Evolutionary conservation across 2,113 vertebrate genomes (phyloP), one percentile per base, ranked within the genome.

Genomic region (Hippoglossus stenolepis): DNA sequence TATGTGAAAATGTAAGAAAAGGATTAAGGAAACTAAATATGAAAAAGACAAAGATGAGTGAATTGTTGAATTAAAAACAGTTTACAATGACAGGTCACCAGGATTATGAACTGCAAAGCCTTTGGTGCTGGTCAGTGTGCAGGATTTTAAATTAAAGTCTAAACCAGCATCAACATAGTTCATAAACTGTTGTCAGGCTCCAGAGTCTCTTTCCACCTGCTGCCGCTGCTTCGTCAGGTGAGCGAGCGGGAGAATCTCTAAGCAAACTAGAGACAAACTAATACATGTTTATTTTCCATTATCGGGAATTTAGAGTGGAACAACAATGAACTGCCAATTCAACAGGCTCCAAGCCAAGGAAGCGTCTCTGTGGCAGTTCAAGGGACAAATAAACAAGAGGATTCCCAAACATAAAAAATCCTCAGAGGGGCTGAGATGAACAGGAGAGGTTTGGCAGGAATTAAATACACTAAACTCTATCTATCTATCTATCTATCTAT

Each of bases 281-380:
- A n/a, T 35, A 61, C 77, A 77, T 47, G 77, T 70, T 72, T 74
- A 74, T 79, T 82, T 86, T 65, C 64, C 66, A 85, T 84, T 79
- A 77, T 84, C 70, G 5, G 57, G 63, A 54, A 51, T 87, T 87
- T 84, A 70, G 58, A 65, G 40, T 57, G 4, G 45, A n/a, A 66
- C 73, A 83, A 70, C 59, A 67, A 65, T 56, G 63, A 61, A 58
- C 54, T 51, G 76, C 73, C 68, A 76, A 43, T 65, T 72, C 67
- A 61, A 72, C 66, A 65, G n/a, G 62, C 64, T 8, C 35, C 28
- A 9, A 65, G 84, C 75, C 87, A 79, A 66, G 61, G 65, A 53
- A 57, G 60, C 58, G 66, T 70, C 65, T 54, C 9, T 0, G 45
- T 68, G 58, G 60, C 1, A 23, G 64, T 68, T 64, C 49, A 62